These are phyloP conservation scores for Rhinatrema bivittatum DNA, from an alignment of 2,797 vertebrate genomes.

Conservation along the genomic window DNA sequence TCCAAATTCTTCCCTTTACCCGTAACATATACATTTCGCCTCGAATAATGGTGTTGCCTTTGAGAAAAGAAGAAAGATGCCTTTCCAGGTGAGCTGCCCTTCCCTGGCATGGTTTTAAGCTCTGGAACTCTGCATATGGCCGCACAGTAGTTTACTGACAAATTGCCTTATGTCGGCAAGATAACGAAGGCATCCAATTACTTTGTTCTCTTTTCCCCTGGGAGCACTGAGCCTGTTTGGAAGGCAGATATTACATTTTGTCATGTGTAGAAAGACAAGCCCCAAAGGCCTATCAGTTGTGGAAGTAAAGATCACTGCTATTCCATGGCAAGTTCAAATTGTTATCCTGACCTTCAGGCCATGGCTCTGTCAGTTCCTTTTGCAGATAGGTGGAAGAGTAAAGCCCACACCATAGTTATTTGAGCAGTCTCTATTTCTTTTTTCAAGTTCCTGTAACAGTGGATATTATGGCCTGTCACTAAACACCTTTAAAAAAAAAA, in stretches of 20 bases:
- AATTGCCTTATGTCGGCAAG: constrained; percentile 39
- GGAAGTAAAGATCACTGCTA: neutral
- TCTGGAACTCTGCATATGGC: constrained; percentile 26
- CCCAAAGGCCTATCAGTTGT: constrained; percentile 12
- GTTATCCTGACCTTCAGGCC: neutral
- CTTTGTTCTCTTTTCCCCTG: constrained; percentile 31
- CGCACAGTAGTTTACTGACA: constrained; percentile 40
- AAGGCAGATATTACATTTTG: constrained; percentile 13
- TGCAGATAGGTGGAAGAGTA: neutral
- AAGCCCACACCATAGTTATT: neutral
- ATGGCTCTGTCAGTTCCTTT: fast-evolving
- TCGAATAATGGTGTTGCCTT: too few relatives aligned
- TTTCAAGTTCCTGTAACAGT: too few relatives aligned
- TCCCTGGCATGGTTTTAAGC: constrained; percentile 19
- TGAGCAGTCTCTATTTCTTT: fast-evolving
- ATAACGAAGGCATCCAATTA: constrained; percentile 48
- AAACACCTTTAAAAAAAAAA: too few relatives aligned
- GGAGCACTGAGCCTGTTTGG: constrained; percentile 25
- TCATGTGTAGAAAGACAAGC: constrained; percentile 13
- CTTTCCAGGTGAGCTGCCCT: constrained; percentile 14
- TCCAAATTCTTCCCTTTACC: too few relatives aligned
- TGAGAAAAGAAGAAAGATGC: constrained; percentile 23
- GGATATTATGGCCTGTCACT: too few relatives aligned
- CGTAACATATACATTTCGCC: too few relatives aligned
- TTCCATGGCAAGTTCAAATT: neutral